phyloP scores from a whole-genome alignment of 2,113 vertebrate genomes.

The Taurulus bubalis region DNA sequence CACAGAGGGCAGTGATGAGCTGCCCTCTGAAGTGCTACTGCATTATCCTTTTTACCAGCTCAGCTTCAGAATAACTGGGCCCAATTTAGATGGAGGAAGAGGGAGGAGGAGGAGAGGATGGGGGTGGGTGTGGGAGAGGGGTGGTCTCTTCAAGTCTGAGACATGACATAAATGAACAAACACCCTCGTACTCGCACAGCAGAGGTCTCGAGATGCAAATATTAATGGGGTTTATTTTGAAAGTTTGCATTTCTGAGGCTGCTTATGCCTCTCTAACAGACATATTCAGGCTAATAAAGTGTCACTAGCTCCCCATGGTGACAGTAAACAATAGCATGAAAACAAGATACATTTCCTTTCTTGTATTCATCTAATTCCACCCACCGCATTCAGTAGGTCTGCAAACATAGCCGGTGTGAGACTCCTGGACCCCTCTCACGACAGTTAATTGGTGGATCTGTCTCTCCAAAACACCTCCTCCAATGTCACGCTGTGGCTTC shows the following conservation, averaged over 20 bases:
- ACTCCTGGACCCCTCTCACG: conserved; percentile 47
- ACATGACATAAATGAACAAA: conserved; percentile 60
- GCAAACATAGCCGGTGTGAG: conserved; percentile 29
- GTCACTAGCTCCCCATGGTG: conserved; percentile 66
- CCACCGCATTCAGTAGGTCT: conserved; percentile 22
- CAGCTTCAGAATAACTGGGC: conserved; percentile 58
- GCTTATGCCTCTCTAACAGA: conserved; percentile 57
- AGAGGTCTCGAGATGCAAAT: conserved; percentile 62
- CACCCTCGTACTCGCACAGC: neutral
- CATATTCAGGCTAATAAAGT: conserved; percentile 70
- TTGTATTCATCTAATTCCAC: conserved; percentile 36
- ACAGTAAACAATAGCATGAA: conserved; percentile 61
- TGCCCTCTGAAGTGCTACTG: conserved; percentile 57
- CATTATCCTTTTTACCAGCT: conserved; percentile 61
- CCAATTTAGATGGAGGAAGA: conserved; percentile 42
- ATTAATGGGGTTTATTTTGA: conserved; percentile 62
- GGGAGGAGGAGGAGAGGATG: neutral
- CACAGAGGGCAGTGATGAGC: conserved; percentile 46
- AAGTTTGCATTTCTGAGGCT: conserved; percentile 51
- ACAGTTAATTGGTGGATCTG: conserved; percentile 57
- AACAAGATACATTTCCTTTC: conserved; percentile 49
- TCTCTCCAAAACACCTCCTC: conserved; percentile 63
- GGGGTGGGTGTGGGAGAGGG: neutral
- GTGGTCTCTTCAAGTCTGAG: conserved; percentile 32
- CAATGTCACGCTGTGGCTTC: conserved; percentile 58